Conservation (phyloP, 2,888 invertebrate genomes). For the Caenorhabditis plicata region DNA sequence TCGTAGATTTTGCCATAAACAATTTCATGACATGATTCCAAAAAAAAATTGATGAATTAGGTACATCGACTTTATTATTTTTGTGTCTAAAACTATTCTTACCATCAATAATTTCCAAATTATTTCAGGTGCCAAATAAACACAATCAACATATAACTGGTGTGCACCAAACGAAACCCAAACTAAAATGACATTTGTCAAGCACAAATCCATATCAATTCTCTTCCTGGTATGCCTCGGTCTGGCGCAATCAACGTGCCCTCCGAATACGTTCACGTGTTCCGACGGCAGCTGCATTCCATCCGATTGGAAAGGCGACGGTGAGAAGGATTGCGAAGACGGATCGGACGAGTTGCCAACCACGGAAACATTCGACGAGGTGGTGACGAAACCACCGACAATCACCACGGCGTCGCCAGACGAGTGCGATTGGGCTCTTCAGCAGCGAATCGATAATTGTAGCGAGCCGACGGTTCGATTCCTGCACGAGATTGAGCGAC, state of each 20-base stretch:
- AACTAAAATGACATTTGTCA: no score
- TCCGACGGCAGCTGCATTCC: constrained; percentile 59
- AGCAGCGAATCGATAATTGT: constrained; percentile 46
- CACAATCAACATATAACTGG: no score
- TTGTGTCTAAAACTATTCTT: background rate
- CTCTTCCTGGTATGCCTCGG: no score
- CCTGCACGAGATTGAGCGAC: constrained; percentile 38
- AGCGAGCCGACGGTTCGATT: constrained; percentile 45
- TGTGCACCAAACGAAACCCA: no score
- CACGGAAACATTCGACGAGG: constrained; percentile 18
- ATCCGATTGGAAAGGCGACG: constrained; percentile 60
- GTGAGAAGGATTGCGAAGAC: constrained; percentile 61
- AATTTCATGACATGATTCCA: no score
- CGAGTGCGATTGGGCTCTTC: constrained; percentile 40
- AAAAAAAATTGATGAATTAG: no score
- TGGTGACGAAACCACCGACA: background rate
- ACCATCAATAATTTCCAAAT: background rate
- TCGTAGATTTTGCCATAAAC: no score
- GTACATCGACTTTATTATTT: no score
- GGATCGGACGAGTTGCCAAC: constrained; percentile 41
- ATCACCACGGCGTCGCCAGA: constrained; percentile 14
- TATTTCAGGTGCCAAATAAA: background rate
- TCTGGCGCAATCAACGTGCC: constrained; percentile 39
- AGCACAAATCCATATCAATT: no score
- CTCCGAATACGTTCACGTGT: constrained; percentile 58